Percentiles rank a stretch among this genome's conserved stretches.
phyloP scores from a whole-genome alignment of 2,113 vertebrate species.

The Amphiprion percula region DNA sequence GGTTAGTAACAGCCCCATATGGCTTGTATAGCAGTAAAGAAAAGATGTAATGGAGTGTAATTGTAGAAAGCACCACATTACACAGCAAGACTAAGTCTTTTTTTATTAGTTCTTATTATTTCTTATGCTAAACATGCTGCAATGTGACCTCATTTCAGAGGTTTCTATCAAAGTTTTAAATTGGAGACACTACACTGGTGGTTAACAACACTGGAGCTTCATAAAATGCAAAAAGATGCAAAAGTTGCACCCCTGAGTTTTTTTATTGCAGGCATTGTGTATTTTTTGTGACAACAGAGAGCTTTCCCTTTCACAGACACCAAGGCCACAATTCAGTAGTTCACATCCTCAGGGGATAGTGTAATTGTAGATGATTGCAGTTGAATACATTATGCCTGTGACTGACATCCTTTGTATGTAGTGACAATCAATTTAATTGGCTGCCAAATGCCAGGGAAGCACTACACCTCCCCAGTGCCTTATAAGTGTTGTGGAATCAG shows the following conservation, averaged over 20 bases:
- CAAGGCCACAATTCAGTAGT: conserved; percentile 46
- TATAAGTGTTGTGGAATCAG: conserved; percentile 24
- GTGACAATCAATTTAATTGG: conserved; percentile 71
- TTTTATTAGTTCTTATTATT: background rate
- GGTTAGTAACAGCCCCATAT: background rate
- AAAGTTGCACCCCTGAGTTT: background rate
- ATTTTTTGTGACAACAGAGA: conserved; percentile 29
- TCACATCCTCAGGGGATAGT: conserved; percentile 30
- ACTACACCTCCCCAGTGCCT: conserved; percentile 28
- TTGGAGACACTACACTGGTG: too few species aligned
- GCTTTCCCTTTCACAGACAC: conserved; percentile 21
- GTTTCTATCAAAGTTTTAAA: background rate
- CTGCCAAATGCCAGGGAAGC: conserved; percentile 25
- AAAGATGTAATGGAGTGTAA: background rate
- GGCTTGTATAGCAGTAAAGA: background rate
- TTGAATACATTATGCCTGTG: conserved; percentile 63
- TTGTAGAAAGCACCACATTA: background rate
- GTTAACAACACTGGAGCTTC: too few species aligned
- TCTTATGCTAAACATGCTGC: background rate
- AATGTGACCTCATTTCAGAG: background rate
- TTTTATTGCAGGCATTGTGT: conserved; percentile 1
- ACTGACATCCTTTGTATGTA: conserved; percentile 55
- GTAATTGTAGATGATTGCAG: conserved; percentile 69
- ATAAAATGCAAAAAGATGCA: background rate
- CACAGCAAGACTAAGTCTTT: background rate